Evolutionary conservation across 2,113 vertebrate species (phyloP), one percentile per base, ranked within the genome.

Genomic region (Poeciliopsis prolifica): DNA sequence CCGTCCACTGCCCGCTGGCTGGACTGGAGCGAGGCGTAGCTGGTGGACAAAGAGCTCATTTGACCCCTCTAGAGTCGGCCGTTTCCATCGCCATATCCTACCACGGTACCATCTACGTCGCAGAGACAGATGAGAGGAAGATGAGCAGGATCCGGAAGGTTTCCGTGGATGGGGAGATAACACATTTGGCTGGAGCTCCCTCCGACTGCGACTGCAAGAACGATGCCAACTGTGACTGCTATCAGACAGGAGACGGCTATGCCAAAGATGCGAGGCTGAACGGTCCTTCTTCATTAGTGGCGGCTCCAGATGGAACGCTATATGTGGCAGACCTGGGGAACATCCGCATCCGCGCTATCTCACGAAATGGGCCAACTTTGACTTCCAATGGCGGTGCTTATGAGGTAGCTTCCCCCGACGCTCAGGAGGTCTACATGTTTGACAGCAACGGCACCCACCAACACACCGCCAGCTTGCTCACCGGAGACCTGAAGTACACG

Each of bases 181-280:
- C 96, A 1, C 92, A 98, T 74, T 94, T 99, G 81, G 97, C 97
- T 0, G 98, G 98, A 28, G 92, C 95, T 63, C 96, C 93, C 24
- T 97, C 97, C 0, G 98, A 99, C 67, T 99, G 98, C 28, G 98
- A 99, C 81, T 99, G 98, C 92, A 99, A 98, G 90, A 98, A 97
- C 0, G 98, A 99, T 19, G 96, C 96, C 92, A 99, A 98, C 92
- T 99, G 98, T 29, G 98, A 99, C 94, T 99, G 98, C 66, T 99
- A 99, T 84, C 97, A 97, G 84, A 95, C 92, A 0, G 98, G 97
- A 2, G 98, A 99, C 0, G 98, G 98, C 69, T 99, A 99, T 9
- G 98, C 98, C 89, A 99, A 99, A 86, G 98, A 99, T 6, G 97
- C 98, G 68, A 96, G 96, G 81, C 96, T 99, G 42, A 99, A 96